Conservation (phyloP, 2,797 vertebrate species). For the Danio kyathit region DNA sequence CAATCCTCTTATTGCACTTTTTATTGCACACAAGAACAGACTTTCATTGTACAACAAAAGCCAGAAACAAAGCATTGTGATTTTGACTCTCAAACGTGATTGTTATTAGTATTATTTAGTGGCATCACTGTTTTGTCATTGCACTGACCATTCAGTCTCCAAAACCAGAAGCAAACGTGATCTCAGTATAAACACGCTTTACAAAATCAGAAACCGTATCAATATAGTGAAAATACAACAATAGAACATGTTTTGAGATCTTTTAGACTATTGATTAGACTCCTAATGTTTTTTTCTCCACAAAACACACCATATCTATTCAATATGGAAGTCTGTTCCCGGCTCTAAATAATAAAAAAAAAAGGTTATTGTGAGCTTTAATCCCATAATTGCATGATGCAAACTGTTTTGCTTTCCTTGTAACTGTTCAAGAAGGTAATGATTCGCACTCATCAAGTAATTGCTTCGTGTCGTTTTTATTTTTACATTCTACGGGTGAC, state of each 20-base stretch:
- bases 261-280: neutral
- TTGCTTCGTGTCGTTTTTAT: too few species aligned
- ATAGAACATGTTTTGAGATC: neutral
- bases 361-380: too few species aligned
- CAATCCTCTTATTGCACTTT: conserved; percentile 76
- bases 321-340: too few species aligned
- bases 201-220: neutral
- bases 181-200: neutral
- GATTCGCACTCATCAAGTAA: too few species aligned
- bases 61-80: neutral
- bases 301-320: conserved; percentile 12
- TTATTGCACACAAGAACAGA: conserved; percentile 80
- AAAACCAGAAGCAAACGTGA: neutral
- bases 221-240: conserved; percentile 1
- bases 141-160: neutral
- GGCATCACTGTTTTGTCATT: neutral
- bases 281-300: conserved; percentile 19
- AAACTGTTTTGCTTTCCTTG: too few species aligned
- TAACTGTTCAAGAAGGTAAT: too few species aligned
- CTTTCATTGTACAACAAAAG: conserved; percentile 11
- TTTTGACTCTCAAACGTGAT: neutral
- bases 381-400: too few species aligned
- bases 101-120: conserved; percentile 13
- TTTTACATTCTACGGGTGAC: too few species aligned
- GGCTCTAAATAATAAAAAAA: too few species aligned